Evolutionary conservation across 2,797 vertebrate genomes (phyloP).

Genomic region (Gambusia yucatana): DNA sequence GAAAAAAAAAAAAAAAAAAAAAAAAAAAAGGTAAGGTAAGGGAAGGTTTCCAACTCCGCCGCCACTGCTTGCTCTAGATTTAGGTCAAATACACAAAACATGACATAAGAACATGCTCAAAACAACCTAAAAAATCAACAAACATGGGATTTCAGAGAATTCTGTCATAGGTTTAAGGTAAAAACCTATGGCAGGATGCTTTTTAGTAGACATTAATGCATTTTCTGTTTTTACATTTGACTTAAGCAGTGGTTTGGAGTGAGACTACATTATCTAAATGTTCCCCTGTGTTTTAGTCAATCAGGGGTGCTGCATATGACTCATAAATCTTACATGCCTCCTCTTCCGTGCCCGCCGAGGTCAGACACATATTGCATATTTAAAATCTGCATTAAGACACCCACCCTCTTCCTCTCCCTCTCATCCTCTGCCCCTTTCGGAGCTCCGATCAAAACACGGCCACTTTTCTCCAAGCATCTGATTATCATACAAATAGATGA

Average conservation of each 20-base stretch:
- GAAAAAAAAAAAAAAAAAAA: constrained; percentile 54
- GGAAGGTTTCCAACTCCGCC: constrained; percentile 52
- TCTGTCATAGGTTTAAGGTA: neutral
- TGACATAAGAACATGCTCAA: constrained; percentile 66
- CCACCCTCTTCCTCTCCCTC: constrained; percentile 29
- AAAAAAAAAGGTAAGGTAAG: constrained; percentile 49
- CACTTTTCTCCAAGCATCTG: constrained; percentile 57
- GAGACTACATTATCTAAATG: constrained; percentile 71
- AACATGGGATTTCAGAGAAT: constrained; percentile 34
- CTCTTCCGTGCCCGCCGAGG: constrained; percentile 62
- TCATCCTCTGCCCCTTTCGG: constrained; percentile 21
- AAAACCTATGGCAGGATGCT: neutral
- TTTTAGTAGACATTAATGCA: constrained; percentile 18
- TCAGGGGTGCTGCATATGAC: constrained; percentile 66
- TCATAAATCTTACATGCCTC: constrained; percentile 80
- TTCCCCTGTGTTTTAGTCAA: constrained; percentile 80
- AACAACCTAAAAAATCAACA: constrained; percentile 29
- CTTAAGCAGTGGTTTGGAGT: constrained; percentile 52
- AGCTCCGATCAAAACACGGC: constrained; percentile 56
- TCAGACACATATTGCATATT: constrained; percentile 79
- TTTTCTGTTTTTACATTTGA: constrained; percentile 42
- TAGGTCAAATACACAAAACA: constrained; percentile 74
- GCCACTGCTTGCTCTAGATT: constrained; percentile 60
- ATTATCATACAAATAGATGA: constrained; percentile 75
- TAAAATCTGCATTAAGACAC: constrained; percentile 72